These are phyloP conservation scores for Stichopus horrens DNA, from an alignment of 53 echinoderm and acorn worm genomes.

Conservation along the genomic window DNA sequence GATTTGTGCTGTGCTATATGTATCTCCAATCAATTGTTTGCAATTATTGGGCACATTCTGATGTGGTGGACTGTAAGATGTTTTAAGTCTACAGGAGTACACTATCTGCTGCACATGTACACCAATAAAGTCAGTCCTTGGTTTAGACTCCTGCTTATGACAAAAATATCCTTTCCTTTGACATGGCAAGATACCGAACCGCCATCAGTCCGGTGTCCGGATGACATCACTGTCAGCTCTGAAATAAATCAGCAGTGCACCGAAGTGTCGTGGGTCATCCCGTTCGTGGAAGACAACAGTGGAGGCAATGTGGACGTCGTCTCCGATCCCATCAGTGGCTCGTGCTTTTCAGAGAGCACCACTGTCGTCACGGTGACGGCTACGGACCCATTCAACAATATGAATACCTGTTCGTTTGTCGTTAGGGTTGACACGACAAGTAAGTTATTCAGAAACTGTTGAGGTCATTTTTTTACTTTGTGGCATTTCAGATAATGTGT, in stretches of 20 bases:
- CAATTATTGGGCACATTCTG: no score
- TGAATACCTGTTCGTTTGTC: slow-evolving; percentile 19
- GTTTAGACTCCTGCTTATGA: no score
- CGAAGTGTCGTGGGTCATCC: slow-evolving; percentile 61
- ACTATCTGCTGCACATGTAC: no score
- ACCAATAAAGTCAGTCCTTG: no score
- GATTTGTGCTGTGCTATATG: no score
- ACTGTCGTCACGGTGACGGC: slow-evolving; percentile 4
- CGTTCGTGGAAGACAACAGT: slow-evolving; percentile 70
- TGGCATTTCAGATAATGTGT: not conserved
- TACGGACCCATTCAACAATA: slow-evolving; percentile 19
- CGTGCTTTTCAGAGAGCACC: not conserved
- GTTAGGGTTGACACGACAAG: no score
- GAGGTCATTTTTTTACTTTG: no score
- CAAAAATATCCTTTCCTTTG: no score
- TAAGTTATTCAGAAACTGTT: no score
- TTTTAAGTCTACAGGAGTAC: no score
- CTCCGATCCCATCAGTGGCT: not conserved
- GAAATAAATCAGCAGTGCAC: slow-evolving; percentile 27
- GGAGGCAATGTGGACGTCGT: slow-evolving; percentile 16
- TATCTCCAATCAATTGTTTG: no score
- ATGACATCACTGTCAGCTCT: slow-evolving; percentile 10
- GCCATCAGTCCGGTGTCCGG: slow-evolving; percentile 18
- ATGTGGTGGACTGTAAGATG: no score
- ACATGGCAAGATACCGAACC: not conserved